Evolutionary conservation across 2,797 vertebrate genomes (phyloP), one percentile per base, ranked within the genome.

Genomic region (Gorsachius magnificus): DNA sequence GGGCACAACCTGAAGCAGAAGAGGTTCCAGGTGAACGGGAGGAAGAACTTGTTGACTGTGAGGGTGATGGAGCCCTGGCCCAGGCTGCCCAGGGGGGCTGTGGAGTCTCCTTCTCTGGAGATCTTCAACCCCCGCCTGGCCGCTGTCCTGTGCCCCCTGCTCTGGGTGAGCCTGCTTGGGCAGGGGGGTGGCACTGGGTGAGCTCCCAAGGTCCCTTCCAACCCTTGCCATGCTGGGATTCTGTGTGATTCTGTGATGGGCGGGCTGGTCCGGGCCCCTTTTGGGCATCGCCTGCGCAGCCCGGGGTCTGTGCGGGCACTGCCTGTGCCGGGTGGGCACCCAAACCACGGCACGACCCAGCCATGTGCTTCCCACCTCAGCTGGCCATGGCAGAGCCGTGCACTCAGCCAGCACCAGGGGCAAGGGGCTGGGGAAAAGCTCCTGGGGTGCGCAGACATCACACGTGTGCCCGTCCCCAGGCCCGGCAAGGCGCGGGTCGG

Each of bases 341-440:
- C 54, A 31, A 31, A 13, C 43, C 66, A 6, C 0, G 25, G 57
- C 33, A 16, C 0, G 7, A 38, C 48, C 54, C 3, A 6, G 38
- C 38, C 35, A 13, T 1, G 2, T 5, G 33, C 54, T 36, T 29
- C 4, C 57, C 46, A 24, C 19, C 66, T 35, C 31, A 11, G 45
- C 54, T 11, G 36, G 5, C 10, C 11, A 2, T 5, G 0, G 50
- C 35, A 16, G 76, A 24, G 3, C 28, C 4, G 3, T 1, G 16
- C 29, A 9, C 11, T 17, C 43, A 16, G n/a, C 38, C 33, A 22
- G 45, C 13, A 2, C 9, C 2, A 12, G 46, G 3, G 63, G 36
- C 28, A 11, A 53, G 6, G 0, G 29, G 48, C 65, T 21, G 66
- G 50, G 48, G 50, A 38, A 16, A 7, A 3, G 16, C 12, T 35